phyloP scores from a whole-genome alignment of 1,140 invertebrate genomes.

The Drosophila rufa region DNA sequence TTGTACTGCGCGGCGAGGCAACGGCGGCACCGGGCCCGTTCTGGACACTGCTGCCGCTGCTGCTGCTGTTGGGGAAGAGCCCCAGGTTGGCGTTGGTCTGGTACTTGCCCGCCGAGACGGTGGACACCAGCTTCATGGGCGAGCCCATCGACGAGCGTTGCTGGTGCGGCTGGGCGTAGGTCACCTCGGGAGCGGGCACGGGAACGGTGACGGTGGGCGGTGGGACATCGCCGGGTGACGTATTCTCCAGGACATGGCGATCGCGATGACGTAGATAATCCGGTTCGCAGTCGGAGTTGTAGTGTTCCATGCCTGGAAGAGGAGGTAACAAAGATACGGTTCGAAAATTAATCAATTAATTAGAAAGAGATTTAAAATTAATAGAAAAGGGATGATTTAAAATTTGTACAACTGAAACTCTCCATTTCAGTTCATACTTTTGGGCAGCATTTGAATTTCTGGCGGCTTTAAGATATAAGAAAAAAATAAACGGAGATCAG shows the following conservation, averaged over 20 bases:
- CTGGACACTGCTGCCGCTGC: conserved; percentile 58
- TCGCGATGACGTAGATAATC: conserved; percentile 85
- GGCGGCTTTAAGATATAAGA: no score
- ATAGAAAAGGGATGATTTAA: not conserved
- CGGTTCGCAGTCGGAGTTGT: conserved; percentile 87
- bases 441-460: no score
- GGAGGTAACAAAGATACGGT: not conserved
- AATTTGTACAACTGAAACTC: no score
- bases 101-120: conserved; percentile 63
- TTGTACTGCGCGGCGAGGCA: conserved; percentile 70
- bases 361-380: not conserved
- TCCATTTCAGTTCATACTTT: no score
- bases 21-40: conserved; percentile 18
- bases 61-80: conserved; percentile 64
- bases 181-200: conserved; percentile 50
- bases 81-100: conserved; percentile 76
- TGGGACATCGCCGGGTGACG: conserved; percentile 82
- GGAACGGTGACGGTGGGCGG: conserved; percentile 33
- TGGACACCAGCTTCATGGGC: conserved; percentile 58
- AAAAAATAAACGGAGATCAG: no score
- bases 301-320: conserved; percentile 86
- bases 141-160: conserved; percentile 85
- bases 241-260: conserved; percentile 42
- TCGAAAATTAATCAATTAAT: not conserved
- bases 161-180: conserved; percentile 72